Base-by-base conservation (phyloP, 1,140 invertebrate genomes). In the Panagrolaimus sp. region DNA sequence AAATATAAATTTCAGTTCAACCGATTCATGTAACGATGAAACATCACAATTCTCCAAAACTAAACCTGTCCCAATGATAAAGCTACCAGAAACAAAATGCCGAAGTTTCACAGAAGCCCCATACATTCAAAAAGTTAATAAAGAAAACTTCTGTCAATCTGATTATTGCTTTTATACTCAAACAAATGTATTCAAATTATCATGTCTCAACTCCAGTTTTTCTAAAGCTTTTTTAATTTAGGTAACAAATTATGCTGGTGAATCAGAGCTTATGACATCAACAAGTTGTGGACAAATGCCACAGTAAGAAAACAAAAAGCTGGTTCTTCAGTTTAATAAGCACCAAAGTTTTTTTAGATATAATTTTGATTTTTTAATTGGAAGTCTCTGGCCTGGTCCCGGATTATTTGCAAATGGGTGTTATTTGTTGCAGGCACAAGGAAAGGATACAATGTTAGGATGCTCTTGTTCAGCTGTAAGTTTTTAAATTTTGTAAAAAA, bases 351-450 rank as follows among this genome's bases (percentile, higher is more conserved):
- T n/a, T n/a, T n/a, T n/a, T n/a, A n/a, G n/a, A 38, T 38, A 64
- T 43, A 74, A 74, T 52, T 74, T 74, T 55, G 55, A 74, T 45
- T 55, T 74, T 52, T 63, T 74, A 32, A 65, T 74, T 26, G 73
- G 73, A 4, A 17, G 68, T 43, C 14, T 74, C 5, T 74, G 73
- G 73, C 73, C 73, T 14, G 58, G 66, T 14, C 52, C 64, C 1
- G 73, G 73, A 7, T 63, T 74, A 26, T 43, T 47, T 45, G 52
- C 63, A 26, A 65, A 75, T 63, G 73, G 66, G 12, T 74, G 73
- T 43, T 74, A 76, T 55, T 17, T 38, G 28, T 32, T 74, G 47
- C 45, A 74, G 32, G 47, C 43, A 14, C 63, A 65, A 26, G 26
- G 46, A 43, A 28, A 68, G 26, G 28, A 71, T 32, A 58, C 52